phyloP scores from a whole-genome alignment of 2,113 vertebrate species.

The Nerophis lumbriciformis region DNA sequence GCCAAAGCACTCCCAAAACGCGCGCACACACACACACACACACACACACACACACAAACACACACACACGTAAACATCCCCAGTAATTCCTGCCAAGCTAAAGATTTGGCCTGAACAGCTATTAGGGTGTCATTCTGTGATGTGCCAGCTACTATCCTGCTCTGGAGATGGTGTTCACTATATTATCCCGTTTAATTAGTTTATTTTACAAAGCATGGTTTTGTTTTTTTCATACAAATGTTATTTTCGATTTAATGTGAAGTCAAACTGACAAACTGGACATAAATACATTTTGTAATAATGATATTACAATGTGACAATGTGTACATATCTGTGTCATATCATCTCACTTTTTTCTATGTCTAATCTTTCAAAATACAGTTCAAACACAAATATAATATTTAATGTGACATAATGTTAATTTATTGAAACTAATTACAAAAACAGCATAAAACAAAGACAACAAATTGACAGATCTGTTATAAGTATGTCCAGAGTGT shows the following conservation, averaged over 20 bases:
- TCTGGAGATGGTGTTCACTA: constrained; percentile 29
- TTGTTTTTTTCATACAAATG: constrained; percentile 19
- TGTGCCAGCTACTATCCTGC: constrained; percentile 46
- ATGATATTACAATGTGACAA: constrained; percentile 31
- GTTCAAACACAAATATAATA: constrained; percentile 44
- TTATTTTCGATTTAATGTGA: constrained; percentile 14
- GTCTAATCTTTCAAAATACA: constrained; percentile 50
- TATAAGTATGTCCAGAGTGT: constrained; percentile 26
- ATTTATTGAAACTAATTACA: constrained; percentile 46
- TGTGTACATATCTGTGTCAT: constrained; percentile 45
- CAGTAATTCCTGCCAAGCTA: constrained; percentile 66
- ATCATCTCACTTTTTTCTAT: constrained; percentile 22
- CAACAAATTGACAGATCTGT: constrained; percentile 1
- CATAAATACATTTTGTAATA: constrained; percentile 20
- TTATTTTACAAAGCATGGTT: constrained; percentile 5
- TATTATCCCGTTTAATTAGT: constrained; percentile 26
- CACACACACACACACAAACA: constrained; percentile 46
- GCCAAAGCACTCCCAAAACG: background rate
- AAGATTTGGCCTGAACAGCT: constrained; percentile 60
- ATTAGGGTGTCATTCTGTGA: constrained; percentile 53
- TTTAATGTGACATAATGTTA: constrained; percentile 39
- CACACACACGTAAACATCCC: constrained; percentile 33
- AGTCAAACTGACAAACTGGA: constrained; percentile 23
- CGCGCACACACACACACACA: constrained; percentile 22
- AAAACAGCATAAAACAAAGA: constrained; percentile 50